Base-by-base conservation (phyloP, 2,797 vertebrate genomes). In the Scleropages formosus region DNA sequence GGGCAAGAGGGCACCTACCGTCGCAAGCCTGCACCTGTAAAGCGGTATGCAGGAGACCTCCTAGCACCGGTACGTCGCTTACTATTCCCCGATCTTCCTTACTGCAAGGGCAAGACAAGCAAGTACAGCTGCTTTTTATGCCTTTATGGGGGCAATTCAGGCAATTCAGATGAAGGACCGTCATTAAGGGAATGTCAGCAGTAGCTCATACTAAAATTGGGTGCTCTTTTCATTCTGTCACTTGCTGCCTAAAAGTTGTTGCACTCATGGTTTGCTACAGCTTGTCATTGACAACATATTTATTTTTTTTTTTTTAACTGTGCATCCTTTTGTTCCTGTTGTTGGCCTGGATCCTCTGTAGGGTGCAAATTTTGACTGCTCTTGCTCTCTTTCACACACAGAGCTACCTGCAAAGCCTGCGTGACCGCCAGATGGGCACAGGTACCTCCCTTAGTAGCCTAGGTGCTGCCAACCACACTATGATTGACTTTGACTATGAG, bases 351-450 rank as follows among this genome's bases (percentile, higher is more conserved):
- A 56, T 71, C 4, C 27, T 53, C 49, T 20, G 49, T 70, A 24
- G 20, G 49, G 26, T 15, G 13, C n/a, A 70, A 47, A 49, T 68
- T 16, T 18, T 24, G 51, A 22, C n/a, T 8, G 16, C 56, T 77
- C 47, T 39, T 0, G 51, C 79, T 26, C 80, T n/a, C 65, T 73
- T 1, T 26, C 71, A 65, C 68, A 60, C 44, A 39, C 86, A 95
- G 95, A 95, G 93, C 85, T 95, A 94, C 85, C 89, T 95, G 75
- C 94, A 94, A 91, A 95, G 93, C 87, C 88, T 96, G 78, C 90
- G 88, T 78, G 95, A 95, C 73, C 90, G 85, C 72, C 94, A 95
- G 64, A 89, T 87, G 85, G 92, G 91, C 84, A 92, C 92, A 8
- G 87, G 91, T 49, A 88, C 88, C 68, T 91, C 90, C 72, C 88